phyloP scores from a whole-genome alignment of 1,140 invertebrate genomes.

The Myzus persicae region DNA sequence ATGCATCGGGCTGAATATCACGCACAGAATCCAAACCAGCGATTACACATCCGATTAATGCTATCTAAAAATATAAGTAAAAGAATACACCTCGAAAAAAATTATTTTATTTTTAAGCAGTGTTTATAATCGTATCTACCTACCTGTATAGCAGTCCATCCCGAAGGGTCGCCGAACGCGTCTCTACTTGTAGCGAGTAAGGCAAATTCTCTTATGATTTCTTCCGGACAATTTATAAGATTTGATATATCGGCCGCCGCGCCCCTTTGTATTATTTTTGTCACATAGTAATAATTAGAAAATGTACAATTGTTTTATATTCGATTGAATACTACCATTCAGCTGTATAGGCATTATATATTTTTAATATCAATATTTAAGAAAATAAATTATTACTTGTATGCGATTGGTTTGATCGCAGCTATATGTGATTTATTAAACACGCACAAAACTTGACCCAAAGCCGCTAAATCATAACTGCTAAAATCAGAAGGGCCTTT shows the following conservation, averaged over 20 bases:
- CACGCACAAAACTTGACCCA: constrained; percentile 67
- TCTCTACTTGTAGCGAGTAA: constrained; percentile 64
- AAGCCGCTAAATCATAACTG: constrained; percentile 66
- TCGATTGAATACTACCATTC: not conserved
- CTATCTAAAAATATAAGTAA: constrained; percentile 48
- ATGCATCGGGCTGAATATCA: constrained; percentile 60
- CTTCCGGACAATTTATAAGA: constrained; percentile 64
- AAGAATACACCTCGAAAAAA: not conserved
- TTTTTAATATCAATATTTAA: not conserved
- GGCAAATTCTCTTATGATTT: constrained; percentile 65
- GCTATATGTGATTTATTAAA: constrained; percentile 66
- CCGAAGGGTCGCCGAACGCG: constrained; percentile 65
- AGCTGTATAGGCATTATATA: not conserved
- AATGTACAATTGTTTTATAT: not conserved
- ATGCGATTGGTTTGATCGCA: constrained; percentile 66
- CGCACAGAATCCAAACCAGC: constrained; percentile 59
- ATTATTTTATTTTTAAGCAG: not conserved
- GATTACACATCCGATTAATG: constrained; percentile 61
- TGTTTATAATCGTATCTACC: not conserved
- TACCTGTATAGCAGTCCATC: constrained; percentile 63
- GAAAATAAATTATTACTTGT: constrained; percentile 61
- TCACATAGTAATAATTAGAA: not conserved
- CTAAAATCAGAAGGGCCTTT: constrained; percentile 68
- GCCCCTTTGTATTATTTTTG: constrained; percentile 61
- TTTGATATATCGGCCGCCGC: constrained; percentile 65